Evolutionary conservation across 2,797 vertebrate species (phyloP), one percentile per base, ranked within the genome.

Genomic region (Apodemus agrarius): DNA sequence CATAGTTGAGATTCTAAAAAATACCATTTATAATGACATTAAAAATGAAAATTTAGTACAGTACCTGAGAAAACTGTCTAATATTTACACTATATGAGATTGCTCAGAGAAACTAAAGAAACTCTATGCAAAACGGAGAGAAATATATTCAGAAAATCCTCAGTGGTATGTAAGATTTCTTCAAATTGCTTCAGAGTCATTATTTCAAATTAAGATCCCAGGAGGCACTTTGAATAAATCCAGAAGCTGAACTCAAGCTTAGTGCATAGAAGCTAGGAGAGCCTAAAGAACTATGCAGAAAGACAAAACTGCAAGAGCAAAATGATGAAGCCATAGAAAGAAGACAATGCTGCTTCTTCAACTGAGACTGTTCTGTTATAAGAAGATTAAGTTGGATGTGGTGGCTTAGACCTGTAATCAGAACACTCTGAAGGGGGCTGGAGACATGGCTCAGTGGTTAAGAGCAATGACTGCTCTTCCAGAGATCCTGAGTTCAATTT

Each of bases 11-110:
- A 40, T 80, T 82, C 0, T 0, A 81, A 84, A 95, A 61, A 78
- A 3, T 16, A 76, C 21, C 31, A 89, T 67, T 93, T 90, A 87
- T 57, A 92, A 91, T 40, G 57, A 74, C 21, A 49, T 7, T 69
- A 49, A 92, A 96, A 54, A 91, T 24, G 26, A 96, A 88, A 72
- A 93, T 19, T 92, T 91, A 86, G 40, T 49, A 82, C 69, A 89
- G 37, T 94, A 85, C 40, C 31, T 94, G n/a, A 59, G 90, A 93
- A 92, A 90, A 49, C 75, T 91, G 72, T 63, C 1, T 11, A 84
- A 90, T 21, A 57, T 63, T 46, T 93, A 10, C 63, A 95, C 10
- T 92, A 90, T 76, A 72, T 63, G 87, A 90, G 34, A 80, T 1
- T 88, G 9, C 46, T 91, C 37, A 94, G 59, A 85, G 52, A 90